Evolutionary conservation across 2,888 invertebrate genomes (phyloP).

Genomic region (Arctia plantaginis): DNA sequence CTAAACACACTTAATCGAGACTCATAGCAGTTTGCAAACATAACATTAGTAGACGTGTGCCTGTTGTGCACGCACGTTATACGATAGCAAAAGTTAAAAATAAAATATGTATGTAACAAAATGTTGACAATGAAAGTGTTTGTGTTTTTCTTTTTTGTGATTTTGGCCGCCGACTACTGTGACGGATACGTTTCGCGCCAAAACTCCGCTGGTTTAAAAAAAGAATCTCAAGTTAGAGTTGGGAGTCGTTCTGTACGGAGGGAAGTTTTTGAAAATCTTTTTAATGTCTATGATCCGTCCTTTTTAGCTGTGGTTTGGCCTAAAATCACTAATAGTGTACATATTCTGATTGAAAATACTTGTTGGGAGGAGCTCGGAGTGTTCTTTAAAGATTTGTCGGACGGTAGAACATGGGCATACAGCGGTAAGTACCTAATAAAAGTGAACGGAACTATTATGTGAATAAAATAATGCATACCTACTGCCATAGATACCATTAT

Average conservation of each 20-base stretch:
- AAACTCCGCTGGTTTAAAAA: constrained; percentile 53
- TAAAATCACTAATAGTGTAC: constrained; percentile 73
- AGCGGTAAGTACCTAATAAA: constrained; percentile 77
- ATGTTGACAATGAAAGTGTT: constrained; percentile 55
- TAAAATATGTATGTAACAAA: constrained; percentile 50
- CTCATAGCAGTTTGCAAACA: constrained; percentile 33
- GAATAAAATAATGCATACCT: constrained; percentile 7
- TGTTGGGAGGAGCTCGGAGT: constrained; percentile 80
- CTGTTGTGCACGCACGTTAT: constrained; percentile 42
- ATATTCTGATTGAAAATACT: constrained; percentile 69
- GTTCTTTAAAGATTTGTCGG: constrained; percentile 76
- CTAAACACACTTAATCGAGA: constrained; percentile 18
- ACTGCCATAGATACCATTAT: neutral
- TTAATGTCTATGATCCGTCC: constrained; percentile 78
- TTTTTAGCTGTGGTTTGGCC: constrained; percentile 81
- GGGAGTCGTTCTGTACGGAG: constrained; percentile 57
- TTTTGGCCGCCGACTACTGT: constrained; percentile 46
- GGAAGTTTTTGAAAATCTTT: constrained; percentile 74
- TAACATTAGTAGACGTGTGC: constrained; percentile 46
- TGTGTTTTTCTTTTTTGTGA: constrained; percentile 48
- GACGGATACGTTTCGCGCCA: constrained; percentile 50
- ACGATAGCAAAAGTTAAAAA: constrained; percentile 37
- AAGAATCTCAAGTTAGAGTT: constrained; percentile 53
- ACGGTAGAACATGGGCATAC: constrained; percentile 83
- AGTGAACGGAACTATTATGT: constrained; percentile 25